Percentiles rank a stretch among this genome's conserved stretches.
phyloP scores from a whole-genome alignment of 92 coral and sea anemone genomes.

The Diadumene lineata region DNA sequence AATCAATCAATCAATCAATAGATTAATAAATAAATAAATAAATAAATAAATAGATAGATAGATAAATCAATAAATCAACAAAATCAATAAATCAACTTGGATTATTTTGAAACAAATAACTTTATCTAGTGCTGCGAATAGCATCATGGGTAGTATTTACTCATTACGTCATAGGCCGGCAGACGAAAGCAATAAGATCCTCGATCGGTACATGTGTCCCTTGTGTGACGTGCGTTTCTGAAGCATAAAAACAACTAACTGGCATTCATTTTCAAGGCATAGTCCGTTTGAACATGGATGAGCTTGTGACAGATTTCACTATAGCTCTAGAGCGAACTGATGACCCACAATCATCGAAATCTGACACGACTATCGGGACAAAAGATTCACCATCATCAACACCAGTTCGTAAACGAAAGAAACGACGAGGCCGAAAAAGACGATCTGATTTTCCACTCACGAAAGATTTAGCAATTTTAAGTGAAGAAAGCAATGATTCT shows the following conservation, averaged over 20 bases:
- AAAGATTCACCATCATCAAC: slow-evolving; percentile 83
- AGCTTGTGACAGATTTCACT: slow-evolving; percentile 75
- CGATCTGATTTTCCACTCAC: slow-evolving; percentile 78
- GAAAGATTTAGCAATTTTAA: slow-evolving; percentile 75
- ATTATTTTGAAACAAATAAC: no score
- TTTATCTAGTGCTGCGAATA: neutral
- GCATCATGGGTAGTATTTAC: neutral
- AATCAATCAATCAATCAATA: no score
- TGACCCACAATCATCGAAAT: slow-evolving; percentile 80
- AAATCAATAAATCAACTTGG: no score
- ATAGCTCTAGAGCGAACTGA: slow-evolving; percentile 71
- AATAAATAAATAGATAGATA: no score
- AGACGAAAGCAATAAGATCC: no score
- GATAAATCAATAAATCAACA: neutral
- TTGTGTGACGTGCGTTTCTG: neutral
- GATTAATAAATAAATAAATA: no score
- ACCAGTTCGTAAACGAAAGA: slow-evolving; percentile 74
- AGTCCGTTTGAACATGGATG: slow-evolving; percentile 75
- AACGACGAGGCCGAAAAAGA: slow-evolving; percentile 86
- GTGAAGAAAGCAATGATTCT: slow-evolving; percentile 95
- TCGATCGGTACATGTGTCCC: neutral
- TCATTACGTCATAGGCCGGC: neutral
- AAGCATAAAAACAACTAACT: no score
- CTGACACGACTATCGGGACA: slow-evolving; percentile 81
- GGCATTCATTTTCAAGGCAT: no score